Evolutionary conservation across 2,888 invertebrate species (phyloP).

Genomic region (Ennomos quercinarius): DNA sequence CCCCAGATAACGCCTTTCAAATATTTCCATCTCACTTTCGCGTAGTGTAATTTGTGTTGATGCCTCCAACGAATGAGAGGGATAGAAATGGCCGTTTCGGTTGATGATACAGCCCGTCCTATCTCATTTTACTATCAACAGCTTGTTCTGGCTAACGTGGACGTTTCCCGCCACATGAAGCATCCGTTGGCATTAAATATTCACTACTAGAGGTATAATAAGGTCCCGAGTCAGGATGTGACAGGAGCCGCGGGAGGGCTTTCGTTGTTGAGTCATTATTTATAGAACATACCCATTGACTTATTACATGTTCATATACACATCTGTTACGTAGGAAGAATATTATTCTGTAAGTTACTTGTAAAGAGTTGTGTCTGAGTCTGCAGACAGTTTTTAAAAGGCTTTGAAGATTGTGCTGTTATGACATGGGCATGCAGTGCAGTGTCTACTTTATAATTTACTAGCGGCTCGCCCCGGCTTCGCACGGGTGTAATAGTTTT

Average conservation of each 20-base stretch:
- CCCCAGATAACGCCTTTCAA: constrained; percentile 34
- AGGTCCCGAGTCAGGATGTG: constrained; percentile 1
- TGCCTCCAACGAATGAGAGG: constrained; percentile 25
- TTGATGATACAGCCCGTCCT: constrained; percentile 24
- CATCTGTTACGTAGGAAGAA: no score
- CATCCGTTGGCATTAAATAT: constrained; percentile 42
- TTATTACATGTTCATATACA: no score
- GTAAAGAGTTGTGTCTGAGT: no score
- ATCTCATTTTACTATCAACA: constrained; percentile 38
- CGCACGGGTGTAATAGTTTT: no score
- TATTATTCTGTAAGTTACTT: no score
- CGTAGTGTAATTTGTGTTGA: constrained; percentile 16
- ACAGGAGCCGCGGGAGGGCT: constrained; percentile 1
- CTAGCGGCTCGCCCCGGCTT: no score
- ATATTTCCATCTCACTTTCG: constrained; percentile 43
- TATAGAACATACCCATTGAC: constrained; percentile 17
- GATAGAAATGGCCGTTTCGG: constrained; percentile 22
- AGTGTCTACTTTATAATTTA: no score
- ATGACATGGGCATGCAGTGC: no score
- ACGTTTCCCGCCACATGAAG: constrained; percentile 36
- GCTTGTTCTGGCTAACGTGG: constrained; percentile 33
- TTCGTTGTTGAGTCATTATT: neutral
- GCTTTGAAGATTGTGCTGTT: no score
- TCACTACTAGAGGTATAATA: constrained; percentile 33
- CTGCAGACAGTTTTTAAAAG: no score